These are phyloP conservation scores for Eueides isabella DNA, from an alignment of 1,140 invertebrate species.

Conservation along the genomic window DNA sequence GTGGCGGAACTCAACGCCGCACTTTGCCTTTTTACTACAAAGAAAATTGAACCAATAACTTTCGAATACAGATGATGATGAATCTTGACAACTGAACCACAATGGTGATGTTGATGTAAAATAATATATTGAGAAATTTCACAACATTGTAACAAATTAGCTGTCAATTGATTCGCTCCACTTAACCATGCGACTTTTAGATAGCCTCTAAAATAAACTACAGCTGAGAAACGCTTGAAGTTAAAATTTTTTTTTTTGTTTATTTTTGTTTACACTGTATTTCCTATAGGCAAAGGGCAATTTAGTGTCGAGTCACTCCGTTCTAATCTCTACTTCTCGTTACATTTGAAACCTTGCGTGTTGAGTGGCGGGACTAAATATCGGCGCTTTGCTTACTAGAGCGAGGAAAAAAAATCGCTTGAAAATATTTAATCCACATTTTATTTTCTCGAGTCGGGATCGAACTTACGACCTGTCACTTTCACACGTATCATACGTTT, in stretches of 20 bases:
- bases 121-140: not conserved
- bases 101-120: too few relatives aligned
- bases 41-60: too few relatives aligned
- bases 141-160: not conserved
- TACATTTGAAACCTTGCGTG: too few relatives aligned
- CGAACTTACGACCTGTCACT: not conserved
- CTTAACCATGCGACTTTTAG: conserved; percentile 21
- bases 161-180: conserved; percentile 36
- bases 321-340: not conserved
- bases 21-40: too few relatives aligned
- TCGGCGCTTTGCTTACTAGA: not conserved
- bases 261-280: too few relatives aligned
- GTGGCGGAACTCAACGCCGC: too few relatives aligned
- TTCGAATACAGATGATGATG: too few relatives aligned
- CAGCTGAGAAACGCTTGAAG: not conserved
- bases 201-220: conserved; percentile 14
- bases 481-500: too few relatives aligned
- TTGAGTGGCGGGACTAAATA: not conserved
- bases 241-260: not conserved
- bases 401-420: not conserved
- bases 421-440: too few relatives aligned
- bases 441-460: not conserved
- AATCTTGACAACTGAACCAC: too few relatives aligned
- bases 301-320: not conserved
- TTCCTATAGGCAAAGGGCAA: not conserved